Evolutionary conservation across 2,888 invertebrate genomes (phyloP).

Genomic region (Scaptomyza cyrtandrae): DNA sequence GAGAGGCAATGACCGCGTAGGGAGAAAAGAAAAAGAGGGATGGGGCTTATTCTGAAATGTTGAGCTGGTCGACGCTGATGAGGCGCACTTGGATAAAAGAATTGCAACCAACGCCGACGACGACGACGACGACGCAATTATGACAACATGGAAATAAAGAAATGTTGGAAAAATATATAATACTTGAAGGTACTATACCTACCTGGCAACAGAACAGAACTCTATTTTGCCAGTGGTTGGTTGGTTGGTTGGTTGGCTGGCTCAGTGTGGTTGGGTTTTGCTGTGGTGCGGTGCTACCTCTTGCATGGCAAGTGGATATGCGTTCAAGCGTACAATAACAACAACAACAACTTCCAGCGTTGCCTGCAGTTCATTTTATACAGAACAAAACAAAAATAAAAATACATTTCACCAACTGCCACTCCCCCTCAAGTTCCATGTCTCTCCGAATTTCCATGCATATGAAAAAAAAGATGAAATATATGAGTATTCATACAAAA

Average conservation of each 20-base stretch:
- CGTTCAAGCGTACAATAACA: constrained; percentile 70
- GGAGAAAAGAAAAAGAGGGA: constrained; percentile 10
- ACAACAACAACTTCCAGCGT: constrained; percentile 24
- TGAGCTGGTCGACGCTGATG: constrained; percentile 60
- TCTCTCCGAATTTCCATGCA: constrained; percentile 38
- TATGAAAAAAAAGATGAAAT: constrained; percentile 26
- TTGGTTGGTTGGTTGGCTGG: constrained; percentile 49
- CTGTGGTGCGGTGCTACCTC: constrained; percentile 25
- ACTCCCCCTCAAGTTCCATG: constrained; percentile 45
- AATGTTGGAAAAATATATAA: constrained; percentile 69
- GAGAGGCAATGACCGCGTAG: constrained; percentile 10
- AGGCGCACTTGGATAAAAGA: constrained; percentile 78
- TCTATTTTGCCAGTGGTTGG: constrained; percentile 64
- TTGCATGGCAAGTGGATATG: constrained; percentile 77
- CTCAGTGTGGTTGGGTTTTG: constrained; percentile 40
- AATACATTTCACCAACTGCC: constrained; percentile 44
- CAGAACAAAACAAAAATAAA: constrained; percentile 22
- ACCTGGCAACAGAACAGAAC: constrained; percentile 57
- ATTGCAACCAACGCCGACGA: constrained; percentile 57
- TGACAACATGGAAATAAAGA: constrained; percentile 75
- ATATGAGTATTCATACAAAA: constrained; percentile 16
- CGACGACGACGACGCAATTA: constrained; percentile 56
- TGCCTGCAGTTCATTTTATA: constrained; percentile 8
- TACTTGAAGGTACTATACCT: constrained; percentile 65
- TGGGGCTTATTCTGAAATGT: constrained; percentile 36